Evolutionary conservation across 2,888 invertebrate species (phyloP).

Genomic region (Clusia tigrina): DNA sequence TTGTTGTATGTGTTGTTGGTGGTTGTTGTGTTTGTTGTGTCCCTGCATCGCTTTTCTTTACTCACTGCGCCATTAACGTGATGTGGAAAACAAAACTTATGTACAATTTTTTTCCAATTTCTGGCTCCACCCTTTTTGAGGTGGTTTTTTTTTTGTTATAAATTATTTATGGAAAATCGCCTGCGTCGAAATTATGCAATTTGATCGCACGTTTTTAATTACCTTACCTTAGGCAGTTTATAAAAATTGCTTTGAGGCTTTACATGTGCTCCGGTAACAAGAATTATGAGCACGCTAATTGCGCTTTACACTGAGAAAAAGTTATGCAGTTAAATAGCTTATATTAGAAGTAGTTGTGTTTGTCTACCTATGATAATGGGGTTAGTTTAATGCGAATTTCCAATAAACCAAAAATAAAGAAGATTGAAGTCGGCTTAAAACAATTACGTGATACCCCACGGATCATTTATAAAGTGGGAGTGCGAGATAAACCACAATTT

Average conservation of each 20-base stretch:
- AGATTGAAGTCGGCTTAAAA: too few species aligned
- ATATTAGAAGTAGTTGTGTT: too few species aligned
- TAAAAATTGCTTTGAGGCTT: background rate
- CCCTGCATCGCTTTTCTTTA: too few species aligned
- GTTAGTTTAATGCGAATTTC: background rate
- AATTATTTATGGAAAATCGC: constrained; percentile 4
- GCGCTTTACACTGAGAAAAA: background rate
- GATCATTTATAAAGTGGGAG: too few species aligned
- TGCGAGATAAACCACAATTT: too few species aligned
- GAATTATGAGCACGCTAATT: constrained; percentile 3
- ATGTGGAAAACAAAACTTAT: too few species aligned
- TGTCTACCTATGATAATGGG: too few species aligned
- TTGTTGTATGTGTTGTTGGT: too few species aligned
- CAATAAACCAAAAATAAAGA: too few species aligned
- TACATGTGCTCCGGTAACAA: background rate
- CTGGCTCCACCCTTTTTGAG: background rate
- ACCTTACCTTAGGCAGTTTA: background rate
- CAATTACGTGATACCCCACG: too few species aligned
- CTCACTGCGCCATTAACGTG: background rate
- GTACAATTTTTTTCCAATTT: too few species aligned
- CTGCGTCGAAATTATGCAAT: constrained; percentile 2
- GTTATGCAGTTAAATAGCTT: background rate
- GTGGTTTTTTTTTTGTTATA: background rate
- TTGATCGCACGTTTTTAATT: constrained; percentile 4
- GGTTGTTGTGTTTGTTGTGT: background rate